Conservation (phyloP, 2,888 invertebrate species). For the Ectropis crepuscularia region DNA sequence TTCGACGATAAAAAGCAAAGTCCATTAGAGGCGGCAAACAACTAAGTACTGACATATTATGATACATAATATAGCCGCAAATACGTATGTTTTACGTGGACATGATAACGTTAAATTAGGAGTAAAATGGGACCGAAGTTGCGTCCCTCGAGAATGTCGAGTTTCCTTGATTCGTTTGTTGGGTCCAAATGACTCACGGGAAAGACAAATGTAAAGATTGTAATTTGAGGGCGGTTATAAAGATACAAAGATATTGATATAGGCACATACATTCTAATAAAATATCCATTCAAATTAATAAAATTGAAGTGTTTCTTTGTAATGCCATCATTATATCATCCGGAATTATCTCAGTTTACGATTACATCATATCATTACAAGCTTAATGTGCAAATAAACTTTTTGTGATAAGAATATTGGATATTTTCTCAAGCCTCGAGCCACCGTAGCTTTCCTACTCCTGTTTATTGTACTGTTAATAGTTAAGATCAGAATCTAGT, state of each 20-base stretch:
- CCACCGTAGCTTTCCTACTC: too few relatives aligned
- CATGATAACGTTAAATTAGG: conserved; percentile 27
- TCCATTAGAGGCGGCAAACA: conserved; percentile 18
- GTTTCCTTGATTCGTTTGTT: conserved; percentile 25
- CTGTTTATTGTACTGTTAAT: too few relatives aligned
- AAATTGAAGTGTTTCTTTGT: too few relatives aligned
- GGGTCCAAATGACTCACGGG: conserved; percentile 12
- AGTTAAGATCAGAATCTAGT: too few relatives aligned
- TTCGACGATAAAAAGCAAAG: conserved; percentile 21
- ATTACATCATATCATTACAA: too few relatives aligned
- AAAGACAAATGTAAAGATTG: neutral
- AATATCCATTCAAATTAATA: neutral
- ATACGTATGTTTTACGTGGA: conserved; percentile 9
- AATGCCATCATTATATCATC: too few relatives aligned
- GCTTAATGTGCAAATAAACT: too few relatives aligned
- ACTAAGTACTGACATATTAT: conserved; percentile 7
- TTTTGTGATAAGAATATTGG: too few relatives aligned
- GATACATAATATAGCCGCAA: neutral
- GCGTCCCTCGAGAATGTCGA: conserved; percentile 14
- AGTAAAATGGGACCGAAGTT: conserved; percentile 17
- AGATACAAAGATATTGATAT: neutral
- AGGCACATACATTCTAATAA: neutral
- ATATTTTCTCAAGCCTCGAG: too few relatives aligned
- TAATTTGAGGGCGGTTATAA: conserved; percentile 5
- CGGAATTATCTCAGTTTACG: too few relatives aligned